Base-by-base conservation (phyloP, 2,888 invertebrate genomes). In the Syrphus vitripennis region DNA sequence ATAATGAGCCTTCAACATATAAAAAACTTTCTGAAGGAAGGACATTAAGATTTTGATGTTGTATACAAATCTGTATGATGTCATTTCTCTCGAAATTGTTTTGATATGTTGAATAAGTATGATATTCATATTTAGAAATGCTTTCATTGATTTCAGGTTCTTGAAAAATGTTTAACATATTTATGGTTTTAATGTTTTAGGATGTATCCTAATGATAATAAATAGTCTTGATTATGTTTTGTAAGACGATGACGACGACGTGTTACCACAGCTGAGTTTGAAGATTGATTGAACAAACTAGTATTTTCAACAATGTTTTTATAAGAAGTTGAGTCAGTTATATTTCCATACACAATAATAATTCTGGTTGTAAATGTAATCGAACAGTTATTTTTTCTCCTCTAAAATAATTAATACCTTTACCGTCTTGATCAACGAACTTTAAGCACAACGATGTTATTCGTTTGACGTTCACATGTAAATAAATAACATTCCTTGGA, bases 11-110 rank as follows among this genome's bases (percentile, higher is more conserved):
- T 72, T 84, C 84, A 24, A 90, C 80, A 87, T 91, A 88, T 5
- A 91, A 90, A 72, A 90, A 91, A 79, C 90, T 90, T 79, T 91
- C 91, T 88, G 89, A 91, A 87, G 91, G 92, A 45, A 88, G 76
- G 24, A 89, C 77, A 40, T 88, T 53, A 72, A 10, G 34, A 34
- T 34, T 89, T 77, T 31, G 83, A 82, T 6, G 80, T 74, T 50
- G 50, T 50, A 50, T 50, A n/a, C n/a, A n/a, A n/a, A n/a, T n/a
- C n/a, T n/a, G n/a, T n/a, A n/a, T n/a, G n/a, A n/a, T n/a, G n/a
- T 26, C 50, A 50, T 50, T 50, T 10, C 14, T 21, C 4, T 26
- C 50, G 26, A 50, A 50, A 50, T 50, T 50, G 26, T 50, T 50
- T 50, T 48, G 48, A 48, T 48, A 48, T 10, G 48, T 19, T 19